Base-by-base conservation (phyloP, 2,888 invertebrate species). In the Chironomus riparius region DNA sequence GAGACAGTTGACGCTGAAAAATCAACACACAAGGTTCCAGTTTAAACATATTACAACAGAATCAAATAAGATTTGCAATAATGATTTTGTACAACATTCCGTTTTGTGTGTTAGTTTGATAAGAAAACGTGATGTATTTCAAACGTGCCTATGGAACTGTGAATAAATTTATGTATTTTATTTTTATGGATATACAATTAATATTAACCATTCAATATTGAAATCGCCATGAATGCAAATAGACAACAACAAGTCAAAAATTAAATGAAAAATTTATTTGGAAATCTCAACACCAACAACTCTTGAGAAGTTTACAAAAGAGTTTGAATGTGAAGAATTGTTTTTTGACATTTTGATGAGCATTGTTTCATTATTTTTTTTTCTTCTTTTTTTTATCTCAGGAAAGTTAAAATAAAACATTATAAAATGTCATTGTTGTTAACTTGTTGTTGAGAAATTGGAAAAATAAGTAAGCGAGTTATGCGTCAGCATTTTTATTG, bases 291-390 rank as follows among this genome's bases (percentile, higher is more conserved):
- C 56, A 18, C 56, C 56, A 56, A 56, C 56, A 56, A 56, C 15
- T 18, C 15, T 65, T 65, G 65, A 65, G 65, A 22, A 65, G 18
- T 65, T 24, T 22, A 65, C 65, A 65, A 65, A 65, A 24, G 24
- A 21, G 15, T 15, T 7, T 38, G 1, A 56, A 56, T 18, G 56
- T 15, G 56, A 56, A 56, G 56, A 56, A 56, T 56, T 65, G 21
- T 65, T 65, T 65, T 65, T 65, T 65, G 65, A 65, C 65, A 65
- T 65, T 65, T 65, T 65, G 65, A 65, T 65, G 65, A 65, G 65
- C 65, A 65, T 65, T 65, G 65, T 65, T 65, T 65, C 65, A 56
- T 56, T 15, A 4, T 56, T 56, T 56, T 24, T 22, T 13, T 65
- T 65, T n/a, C n/a, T n/a, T n/a, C n/a, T 24, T 7, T 65, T 24